Evolutionary conservation across 2,888 invertebrate genomes (phyloP), one percentile per base, ranked within the genome.

Genomic region (Toxonevra muliebris): DNA sequence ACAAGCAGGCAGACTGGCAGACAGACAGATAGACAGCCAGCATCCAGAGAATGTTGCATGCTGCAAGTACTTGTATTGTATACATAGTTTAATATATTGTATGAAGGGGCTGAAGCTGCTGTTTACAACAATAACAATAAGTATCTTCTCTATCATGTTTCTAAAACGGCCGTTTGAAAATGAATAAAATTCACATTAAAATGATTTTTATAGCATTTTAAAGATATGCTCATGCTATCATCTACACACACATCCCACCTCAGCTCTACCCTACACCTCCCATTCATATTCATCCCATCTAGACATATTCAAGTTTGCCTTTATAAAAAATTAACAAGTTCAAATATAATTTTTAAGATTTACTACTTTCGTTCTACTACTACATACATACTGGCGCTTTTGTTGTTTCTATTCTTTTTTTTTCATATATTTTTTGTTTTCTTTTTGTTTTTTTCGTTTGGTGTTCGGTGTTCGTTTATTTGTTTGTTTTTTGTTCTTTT

Each of bases 171-270:
- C 43, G 59, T 20, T 45, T 45, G 45, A 17, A 59, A 50, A 61
- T 66, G 55, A 57, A 70, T 69, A 67, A 70, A 69, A 70, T 40
- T 62, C 65, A 70, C 74, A 71, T 75, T 74, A 74, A 75, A 79
- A 75, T 71, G 67, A 76, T 76, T 77, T 79, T 80, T 78, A 78
- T 77, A 73, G 74, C 75, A 74, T 76, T 74, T 75, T 78, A 76
- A 74, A 77, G 75, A 72, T 70, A 77, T 72, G 66, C 71, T 53
- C 70, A 76, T 72, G 71, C 73, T 69, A 69, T 65, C 72, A 52
- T 50, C 63, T 53, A 63, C 60, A 73, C 68, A 64, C 59, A 15
- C 41, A 30, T 13, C 55, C n/a, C 42, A 41, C 15, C 15, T 58
- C 19, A n/a, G 17, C 19, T 57, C 13, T 55, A 41, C 40, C 48